A percentile compares a stretch with the other conserved stretches of the same genome.
Conservation (phyloP, 2,888 invertebrate genomes). For the Hermodice carunculata region DNA sequence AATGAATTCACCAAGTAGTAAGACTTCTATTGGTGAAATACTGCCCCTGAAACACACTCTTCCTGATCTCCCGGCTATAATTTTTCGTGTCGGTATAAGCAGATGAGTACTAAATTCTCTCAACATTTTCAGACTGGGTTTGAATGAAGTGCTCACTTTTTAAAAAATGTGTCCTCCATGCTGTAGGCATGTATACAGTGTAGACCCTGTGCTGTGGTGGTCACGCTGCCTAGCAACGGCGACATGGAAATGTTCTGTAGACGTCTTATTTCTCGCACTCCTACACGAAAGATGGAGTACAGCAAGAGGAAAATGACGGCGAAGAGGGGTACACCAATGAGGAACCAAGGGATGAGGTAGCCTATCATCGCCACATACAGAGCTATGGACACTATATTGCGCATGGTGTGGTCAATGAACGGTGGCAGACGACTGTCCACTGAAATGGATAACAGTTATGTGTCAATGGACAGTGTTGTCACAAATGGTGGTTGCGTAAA, state of each 20-base stretch:
- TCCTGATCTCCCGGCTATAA: too few species aligned
- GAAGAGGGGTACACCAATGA: conserved; percentile 67
- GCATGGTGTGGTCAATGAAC: conserved; percentile 73
- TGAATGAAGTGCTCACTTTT: too few species aligned
- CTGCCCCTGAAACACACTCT: too few species aligned
- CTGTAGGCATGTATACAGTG: conserved; percentile 76
- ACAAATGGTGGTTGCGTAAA: too few species aligned
- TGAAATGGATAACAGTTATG: too few species aligned
- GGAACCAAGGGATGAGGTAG: conserved; percentile 80
- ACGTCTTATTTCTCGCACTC: conserved; percentile 64
- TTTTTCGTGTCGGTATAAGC: too few species aligned
- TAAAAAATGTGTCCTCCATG: too few species aligned
- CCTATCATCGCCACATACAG: conserved; percentile 81
- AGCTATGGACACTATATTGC: conserved; percentile 67
- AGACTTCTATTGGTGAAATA: too few species aligned
- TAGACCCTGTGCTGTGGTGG: conserved; percentile 75
- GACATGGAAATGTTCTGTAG: conserved; percentile 75
- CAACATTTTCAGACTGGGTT: too few species aligned
- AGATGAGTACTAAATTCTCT: too few species aligned
- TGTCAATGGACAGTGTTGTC: too few species aligned
- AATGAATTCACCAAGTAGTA: too few species aligned
- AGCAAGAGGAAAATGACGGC: conserved; percentile 64
- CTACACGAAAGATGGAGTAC: conserved; percentile 67
- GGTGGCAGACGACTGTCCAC: conserved; percentile 70
- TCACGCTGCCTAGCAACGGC: conserved; percentile 75